Evolutionary conservation across 2,797 vertebrate genomes (phyloP).

Genomic region (Rhinogobio ventralis): DNA sequence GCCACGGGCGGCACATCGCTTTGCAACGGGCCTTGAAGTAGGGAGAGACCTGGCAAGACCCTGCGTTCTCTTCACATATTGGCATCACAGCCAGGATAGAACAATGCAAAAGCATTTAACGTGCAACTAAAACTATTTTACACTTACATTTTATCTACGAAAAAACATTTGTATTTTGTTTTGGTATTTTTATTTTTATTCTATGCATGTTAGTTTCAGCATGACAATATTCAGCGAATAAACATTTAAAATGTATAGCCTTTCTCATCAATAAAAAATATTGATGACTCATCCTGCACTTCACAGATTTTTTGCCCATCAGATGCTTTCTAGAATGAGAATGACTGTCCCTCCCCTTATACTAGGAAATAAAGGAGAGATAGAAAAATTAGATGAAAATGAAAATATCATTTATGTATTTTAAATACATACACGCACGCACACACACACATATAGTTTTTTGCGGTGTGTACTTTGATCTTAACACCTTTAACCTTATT

Average conservation of each 20-base stretch:
- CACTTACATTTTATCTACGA: no score
- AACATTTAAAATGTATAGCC: neutral
- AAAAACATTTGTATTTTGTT: no score
- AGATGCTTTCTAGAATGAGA: neutral
- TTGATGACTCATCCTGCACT: neutral
- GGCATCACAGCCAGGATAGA: slow-evolving; percentile 24
- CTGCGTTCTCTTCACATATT: slow-evolving; percentile 17
- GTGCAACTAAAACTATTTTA: no score
- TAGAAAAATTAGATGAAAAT: no score
- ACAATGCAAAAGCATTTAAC: slow-evolving; percentile 34
- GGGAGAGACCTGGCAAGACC: slow-evolving; percentile 37
- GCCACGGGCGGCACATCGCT: slow-evolving; percentile 58
- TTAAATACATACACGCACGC: neutral
- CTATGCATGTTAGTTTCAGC: neutral
- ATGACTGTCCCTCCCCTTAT: neutral
- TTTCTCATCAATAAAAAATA: no score
- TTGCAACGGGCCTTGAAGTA: slow-evolving; percentile 61
- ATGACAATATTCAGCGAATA: neutral
- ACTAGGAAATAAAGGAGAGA: neutral
- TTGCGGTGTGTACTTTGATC: no score
- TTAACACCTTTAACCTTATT: no score
- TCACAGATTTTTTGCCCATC: neutral
- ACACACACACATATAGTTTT: neutral
- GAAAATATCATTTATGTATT: neutral
- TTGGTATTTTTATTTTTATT: no score